Percentiles rank a stretch among this genome's conserved stretches.
Evolutionary conservation across 2,113 vertebrate genomes (phyloP).

Genomic region (Delphinapterus leucas): DNA sequence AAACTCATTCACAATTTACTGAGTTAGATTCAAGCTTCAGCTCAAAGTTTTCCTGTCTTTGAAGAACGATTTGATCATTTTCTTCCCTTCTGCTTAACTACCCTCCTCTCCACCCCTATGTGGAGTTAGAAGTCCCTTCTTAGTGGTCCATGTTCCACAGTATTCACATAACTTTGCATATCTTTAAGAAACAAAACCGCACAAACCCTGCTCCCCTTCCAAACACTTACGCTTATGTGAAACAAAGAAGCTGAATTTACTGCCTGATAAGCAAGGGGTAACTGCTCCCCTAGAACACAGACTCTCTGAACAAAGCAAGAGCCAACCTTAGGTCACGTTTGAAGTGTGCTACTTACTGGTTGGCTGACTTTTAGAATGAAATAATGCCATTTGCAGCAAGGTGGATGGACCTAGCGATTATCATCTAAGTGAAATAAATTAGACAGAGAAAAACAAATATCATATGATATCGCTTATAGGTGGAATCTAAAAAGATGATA

Average conservation of each 20-base stretch:
- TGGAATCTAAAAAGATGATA: too few relatives aligned
- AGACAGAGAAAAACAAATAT: too few relatives aligned
- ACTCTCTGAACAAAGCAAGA: background rate
- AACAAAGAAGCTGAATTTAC: background rate
- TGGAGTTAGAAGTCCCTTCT: background rate
- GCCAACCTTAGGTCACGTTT: background rate
- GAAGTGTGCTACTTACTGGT: background rate
- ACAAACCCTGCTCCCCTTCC: accelerated
- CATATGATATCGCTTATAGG: too few relatives aligned
- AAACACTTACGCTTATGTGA: background rate
- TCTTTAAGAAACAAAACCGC: background rate
- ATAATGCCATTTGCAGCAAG: too few relatives aligned
- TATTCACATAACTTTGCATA: background rate
- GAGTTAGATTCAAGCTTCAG: background rate
- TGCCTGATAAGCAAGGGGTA: background rate
- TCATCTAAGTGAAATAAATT: too few relatives aligned
- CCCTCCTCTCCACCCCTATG: accelerated
- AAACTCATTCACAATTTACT: background rate
- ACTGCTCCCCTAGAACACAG: background rate
- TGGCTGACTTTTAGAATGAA: background rate
- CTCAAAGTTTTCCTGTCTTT: background rate
- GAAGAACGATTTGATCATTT: background rate
- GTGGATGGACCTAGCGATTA: too few relatives aligned
- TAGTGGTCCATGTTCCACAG: background rate
- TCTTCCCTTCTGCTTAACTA: background rate